Conservation (phyloP, 2,797 vertebrate genomes). For the Eurystomus glaucurus region DNA sequence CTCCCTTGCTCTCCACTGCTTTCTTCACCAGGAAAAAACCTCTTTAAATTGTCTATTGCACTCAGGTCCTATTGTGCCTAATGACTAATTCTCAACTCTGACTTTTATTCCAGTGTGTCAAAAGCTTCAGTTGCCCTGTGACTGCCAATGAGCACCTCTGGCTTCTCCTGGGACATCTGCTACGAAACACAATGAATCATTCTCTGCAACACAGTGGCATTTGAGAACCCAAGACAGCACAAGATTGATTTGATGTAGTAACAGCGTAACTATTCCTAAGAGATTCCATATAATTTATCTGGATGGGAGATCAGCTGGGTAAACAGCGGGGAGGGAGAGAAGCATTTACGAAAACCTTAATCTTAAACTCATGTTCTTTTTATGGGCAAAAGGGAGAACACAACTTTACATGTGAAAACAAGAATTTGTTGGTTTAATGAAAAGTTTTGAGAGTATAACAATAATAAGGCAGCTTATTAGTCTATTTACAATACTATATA, state of each 20-base stretch:
- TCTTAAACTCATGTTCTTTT: background rate
- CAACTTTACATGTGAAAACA: background rate
- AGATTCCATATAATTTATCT: background rate
- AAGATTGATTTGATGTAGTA: background rate
- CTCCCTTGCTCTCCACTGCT: background rate
- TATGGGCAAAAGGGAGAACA: background rate
- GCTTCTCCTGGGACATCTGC: background rate
- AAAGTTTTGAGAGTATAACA: background rate
- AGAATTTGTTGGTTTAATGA: background rate
- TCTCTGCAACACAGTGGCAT: background rate
- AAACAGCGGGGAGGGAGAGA: background rate
- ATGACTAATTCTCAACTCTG: background rate
- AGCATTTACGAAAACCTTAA: background rate
- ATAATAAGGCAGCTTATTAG: background rate
- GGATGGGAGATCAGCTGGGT: background rate
- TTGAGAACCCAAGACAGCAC: background rate
- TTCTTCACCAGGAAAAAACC: background rate
- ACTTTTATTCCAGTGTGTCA: background rate
- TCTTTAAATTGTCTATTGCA: background rate
- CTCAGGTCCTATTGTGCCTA: fast-evolving
- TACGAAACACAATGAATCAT: background rate
- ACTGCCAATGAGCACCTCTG: background rate
- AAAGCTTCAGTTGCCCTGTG: background rate
- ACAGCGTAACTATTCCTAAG: background rate
- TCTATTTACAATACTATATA: background rate